Evolutionary conservation across 2,888 invertebrate genomes (phyloP), one percentile per base, ranked within the genome.

Genomic region (Macrophya alboannulata): DNA sequence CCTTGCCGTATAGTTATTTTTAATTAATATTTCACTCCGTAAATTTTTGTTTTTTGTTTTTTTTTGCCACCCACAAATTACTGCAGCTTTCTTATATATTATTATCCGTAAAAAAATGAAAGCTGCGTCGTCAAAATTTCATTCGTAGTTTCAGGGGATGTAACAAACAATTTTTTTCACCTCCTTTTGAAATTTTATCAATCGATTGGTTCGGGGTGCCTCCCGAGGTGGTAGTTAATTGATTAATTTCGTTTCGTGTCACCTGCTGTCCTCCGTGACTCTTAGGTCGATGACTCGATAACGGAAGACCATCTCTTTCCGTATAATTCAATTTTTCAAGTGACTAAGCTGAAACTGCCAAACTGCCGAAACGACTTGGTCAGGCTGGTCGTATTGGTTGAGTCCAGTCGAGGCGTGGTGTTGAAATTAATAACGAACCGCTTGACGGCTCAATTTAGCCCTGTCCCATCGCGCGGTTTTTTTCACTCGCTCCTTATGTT

Each of bases 281-380:
- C 45, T 83, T 43, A 51, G 83, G 45, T 71, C 83, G 71, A 83
- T 83, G 83, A 83, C 83, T 83, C 45, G 68, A 40, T 59, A 59
- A 68, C 83, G 71, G 65, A 83, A 83, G 68, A 59, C 86, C 76
- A 84, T 85, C 65, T 79, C 83, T 86, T 85, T 85, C 84, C 85
- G 84, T 84, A 85, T 79, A 86, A 87, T 77, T 89, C 87, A 87
- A 89, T 89, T 89, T 89, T 89, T 89, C 87, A 88, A 85, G 85
- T 89, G 86, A 88, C 86, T 87, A 87, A 86, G 83, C 85, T 68
- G 62, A 85, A 85, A 68, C 76, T 71, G 85, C 59, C 76, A 65
- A 85, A 65, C 83, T 45, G 76, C 43, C 71, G 84, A 82, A 68
- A 62, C 62, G 82, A 68, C 82, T 71, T 17, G 84, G 84, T 76